Evolutionary conservation across 1,140 invertebrate genomes (phyloP).

Genomic region (Listronotus oregonensis): DNA sequence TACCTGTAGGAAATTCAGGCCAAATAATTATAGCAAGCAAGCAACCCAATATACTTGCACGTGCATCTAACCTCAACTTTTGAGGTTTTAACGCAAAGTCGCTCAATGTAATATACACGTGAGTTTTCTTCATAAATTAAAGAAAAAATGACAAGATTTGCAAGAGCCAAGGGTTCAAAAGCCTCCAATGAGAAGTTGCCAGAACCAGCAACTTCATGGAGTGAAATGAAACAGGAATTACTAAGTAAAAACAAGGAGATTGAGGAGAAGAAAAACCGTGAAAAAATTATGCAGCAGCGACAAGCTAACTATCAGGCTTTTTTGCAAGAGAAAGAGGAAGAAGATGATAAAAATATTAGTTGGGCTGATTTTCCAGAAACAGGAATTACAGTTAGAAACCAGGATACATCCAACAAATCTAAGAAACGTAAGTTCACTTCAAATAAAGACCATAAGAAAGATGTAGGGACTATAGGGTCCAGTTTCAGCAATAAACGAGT

Average conservation of each 20-base stretch:
- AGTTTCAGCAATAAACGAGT: slow-evolving; percentile 25
- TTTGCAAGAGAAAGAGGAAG: slow-evolving; percentile 59
- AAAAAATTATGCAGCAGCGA: slow-evolving; percentile 59
- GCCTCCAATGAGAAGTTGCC: slow-evolving; percentile 70
- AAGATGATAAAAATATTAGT: slow-evolving; percentile 55
- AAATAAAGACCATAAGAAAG: no score
- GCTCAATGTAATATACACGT: neutral
- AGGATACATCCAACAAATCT: neutral
- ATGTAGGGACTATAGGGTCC: no score
- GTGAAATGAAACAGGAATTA: slow-evolving; percentile 68
- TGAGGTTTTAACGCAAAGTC: no score
- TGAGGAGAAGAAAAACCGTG: slow-evolving; percentile 57
- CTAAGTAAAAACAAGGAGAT: slow-evolving; percentile 57
- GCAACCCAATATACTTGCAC: no score
- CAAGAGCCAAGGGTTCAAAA: slow-evolving; percentile 74
- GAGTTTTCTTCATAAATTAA: neutral
- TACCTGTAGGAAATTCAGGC: no score
- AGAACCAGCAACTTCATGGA: slow-evolving; percentile 74
- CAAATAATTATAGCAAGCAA: no score
- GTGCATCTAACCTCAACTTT: no score
- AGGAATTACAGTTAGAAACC: slow-evolving; percentile 32
- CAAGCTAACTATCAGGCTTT: slow-evolving; percentile 62
- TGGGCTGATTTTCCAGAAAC: slow-evolving; percentile 61
- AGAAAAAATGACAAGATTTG: slow-evolving; percentile 72
- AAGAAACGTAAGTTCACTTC: no score